Base-by-base conservation (phyloP, 2,797 vertebrate genomes). In the Sebastolobus altivelis region DNA sequence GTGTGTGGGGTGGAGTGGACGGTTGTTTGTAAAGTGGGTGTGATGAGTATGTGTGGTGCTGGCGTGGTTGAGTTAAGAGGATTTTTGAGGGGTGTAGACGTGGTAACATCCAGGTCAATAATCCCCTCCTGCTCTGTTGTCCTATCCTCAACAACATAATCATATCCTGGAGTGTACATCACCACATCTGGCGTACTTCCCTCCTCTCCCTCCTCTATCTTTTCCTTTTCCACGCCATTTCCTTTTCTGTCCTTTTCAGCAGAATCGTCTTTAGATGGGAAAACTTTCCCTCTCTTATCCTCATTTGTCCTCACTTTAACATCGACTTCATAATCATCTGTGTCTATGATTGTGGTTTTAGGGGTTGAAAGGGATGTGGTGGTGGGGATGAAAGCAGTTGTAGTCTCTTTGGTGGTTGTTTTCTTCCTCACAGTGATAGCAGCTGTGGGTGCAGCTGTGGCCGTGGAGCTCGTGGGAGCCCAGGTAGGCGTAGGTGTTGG, bases 131-230 rank as follows among this genome's bases (percentile, higher is more conserved):
- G 69, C 6, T 93, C 93, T 68, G 88, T 58, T 4, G 75, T 59
- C 79, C 74, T 52, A 5, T 96, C 95, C 76, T 95, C 94, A 1
- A 93, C 94, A 75, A 96, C 90, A 66, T 97, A 95, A 87, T 95
- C 90, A 65, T 96, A 95, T 72, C 91, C 94, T 1, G 95, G 94
- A 52, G 95, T 96, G 76, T 93, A 73, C 75, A 89, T 84, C 76
- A 63, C 83, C 63, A 93, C 91, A 63, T 92, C 76, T 7, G 91
- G 88, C 10, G 92, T 95, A 65, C 93, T 94, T 37, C 93, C 85
- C 12, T 95, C 90, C 46, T 93, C 93, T 43, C 60, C 86, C 8
- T 89, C 83, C 29, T 90, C 80, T 25, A 68, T 46, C 9, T 49
- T 73, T 60, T 72, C 76, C 46, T 80, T 68, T 55, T 81, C 72